phyloP scores from a whole-genome alignment of 2,888 invertebrate genomes.

The Mycalesis mineus region DNA sequence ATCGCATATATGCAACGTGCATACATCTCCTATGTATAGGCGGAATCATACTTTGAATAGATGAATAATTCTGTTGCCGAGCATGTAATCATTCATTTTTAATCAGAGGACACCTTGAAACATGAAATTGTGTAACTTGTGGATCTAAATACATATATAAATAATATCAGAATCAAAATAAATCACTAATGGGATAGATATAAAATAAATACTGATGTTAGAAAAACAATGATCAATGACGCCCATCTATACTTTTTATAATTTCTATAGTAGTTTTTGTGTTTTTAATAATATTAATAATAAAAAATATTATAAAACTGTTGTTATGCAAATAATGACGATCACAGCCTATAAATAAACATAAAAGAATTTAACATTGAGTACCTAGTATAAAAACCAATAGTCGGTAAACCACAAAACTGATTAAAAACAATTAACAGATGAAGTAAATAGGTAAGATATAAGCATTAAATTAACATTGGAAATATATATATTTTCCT shows the following conservation, averaged over 20 bases:
- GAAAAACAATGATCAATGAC: too few species aligned
- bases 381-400: too few species aligned
- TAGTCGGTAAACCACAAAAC: neutral
- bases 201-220: too few species aligned
- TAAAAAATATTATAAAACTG: too few species aligned
- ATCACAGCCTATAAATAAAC: too few species aligned
- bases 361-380: too few species aligned
- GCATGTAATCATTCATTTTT: slow-evolving; percentile 16
- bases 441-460: neutral
- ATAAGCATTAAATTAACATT: neutral
- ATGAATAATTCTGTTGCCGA: slow-evolving; percentile 24
- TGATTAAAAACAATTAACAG: neutral
- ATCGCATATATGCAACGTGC: slow-evolving; percentile 40
- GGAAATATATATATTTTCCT: neutral
- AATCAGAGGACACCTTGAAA: slow-evolving; percentile 13
- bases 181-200: neutral
- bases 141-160: neutral
- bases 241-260: too few species aligned
- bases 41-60: slow-evolving; percentile 27
- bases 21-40: slow-evolving; percentile 25
- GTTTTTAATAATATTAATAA: too few species aligned
- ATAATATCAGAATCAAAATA: neutral
- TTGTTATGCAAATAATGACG: too few species aligned
- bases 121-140: neutral
- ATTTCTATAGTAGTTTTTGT: too few species aligned